Evolutionary conservation across 2,113 vertebrate species (phyloP), one percentile per base, ranked within the genome.

Genomic region (Phalacrocorax pelagicus): DNA sequence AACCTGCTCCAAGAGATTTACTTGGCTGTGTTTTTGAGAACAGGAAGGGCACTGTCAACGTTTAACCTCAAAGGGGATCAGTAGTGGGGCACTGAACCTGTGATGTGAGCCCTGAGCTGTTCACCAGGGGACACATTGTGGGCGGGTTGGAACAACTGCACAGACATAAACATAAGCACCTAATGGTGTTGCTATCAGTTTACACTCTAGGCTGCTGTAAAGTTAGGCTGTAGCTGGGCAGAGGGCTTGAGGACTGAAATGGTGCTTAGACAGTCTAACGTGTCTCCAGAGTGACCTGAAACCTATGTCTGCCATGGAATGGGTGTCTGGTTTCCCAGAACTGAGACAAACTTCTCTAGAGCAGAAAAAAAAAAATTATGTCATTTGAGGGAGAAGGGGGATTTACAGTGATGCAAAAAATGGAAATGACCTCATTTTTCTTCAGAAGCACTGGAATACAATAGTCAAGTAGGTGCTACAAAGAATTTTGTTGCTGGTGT

Each of bases 251-350:
- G 46, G 26, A 52, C 15, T 86, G 34, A 75, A 88, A 20, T 19
- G 8, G 10, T 51, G 17, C 11, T 63, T 42, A 79, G 26, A 18
- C 11, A 51, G 54, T 70, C 16, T 38, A 61, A 2, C 1, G 0
- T 40, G 11, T 59, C 47, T 78, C 42, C 36, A 65, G 49, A 34
- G 70, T 86, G 21, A 78, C 26, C 27, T 67, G 66, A 86, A 87
- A 71, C 15, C 9, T 54, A 0, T 59, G 44, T 30, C 27, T 75
- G 66, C 21, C 11, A 3, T n/a, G 9, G 16, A 3, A 52, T 0
- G 0, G 5, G 9, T 70, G 5, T 74, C 29, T 61, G 7, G 5
- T 80, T 86, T 75, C 30, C 19, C 2, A 3, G 5, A 63, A 36
- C 5, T 20, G 32, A 86, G n/a, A 63, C 32, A 55, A 24, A 2